Evolutionary conservation across 2,888 invertebrate species (phyloP).

Genomic region (Leptopilina syphax): DNA sequence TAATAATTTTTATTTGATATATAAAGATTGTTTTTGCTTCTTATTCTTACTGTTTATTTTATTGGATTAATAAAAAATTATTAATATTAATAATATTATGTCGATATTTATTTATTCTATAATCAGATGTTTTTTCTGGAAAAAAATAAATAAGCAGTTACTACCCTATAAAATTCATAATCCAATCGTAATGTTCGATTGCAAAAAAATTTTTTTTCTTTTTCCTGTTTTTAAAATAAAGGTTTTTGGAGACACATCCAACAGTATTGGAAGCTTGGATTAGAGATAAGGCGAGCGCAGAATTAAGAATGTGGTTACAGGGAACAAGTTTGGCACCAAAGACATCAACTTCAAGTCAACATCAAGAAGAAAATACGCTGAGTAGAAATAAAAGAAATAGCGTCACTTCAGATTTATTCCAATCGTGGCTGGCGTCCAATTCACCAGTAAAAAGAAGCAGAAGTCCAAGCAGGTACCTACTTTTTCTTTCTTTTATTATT

Average conservation of each 20-base stretch:
- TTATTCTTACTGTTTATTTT: too few relatives aligned
- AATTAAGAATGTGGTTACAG: constrained; percentile 82
- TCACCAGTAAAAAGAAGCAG: constrained; percentile 82
- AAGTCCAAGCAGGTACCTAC: constrained; percentile 72
- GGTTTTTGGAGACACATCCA: constrained; percentile 81
- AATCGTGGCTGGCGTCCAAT: constrained; percentile 89
- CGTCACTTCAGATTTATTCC: constrained; percentile 90
- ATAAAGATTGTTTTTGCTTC: too few relatives aligned
- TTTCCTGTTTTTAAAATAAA: neutral
- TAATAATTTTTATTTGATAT: too few relatives aligned
- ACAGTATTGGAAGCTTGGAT: constrained; percentile 87
- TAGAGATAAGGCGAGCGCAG: constrained; percentile 85
- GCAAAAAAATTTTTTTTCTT: neutral
- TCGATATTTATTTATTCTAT: too few relatives aligned
- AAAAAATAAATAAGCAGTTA: too few relatives aligned
- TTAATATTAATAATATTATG: too few relatives aligned
- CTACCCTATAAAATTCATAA: neutral
- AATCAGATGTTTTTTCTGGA: too few relatives aligned
- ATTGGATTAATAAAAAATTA: too few relatives aligned
- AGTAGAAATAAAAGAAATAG: constrained; percentile 80
- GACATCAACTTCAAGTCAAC: constrained; percentile 77
- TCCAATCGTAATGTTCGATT: neutral
- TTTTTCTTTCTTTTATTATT: neutral
- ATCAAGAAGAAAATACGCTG: constrained; percentile 73
- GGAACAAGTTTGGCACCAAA: constrained; percentile 59